These are phyloP conservation scores for Aphrophora alni DNA, from an alignment of 2,888 invertebrate species.

Conservation along the genomic window DNA sequence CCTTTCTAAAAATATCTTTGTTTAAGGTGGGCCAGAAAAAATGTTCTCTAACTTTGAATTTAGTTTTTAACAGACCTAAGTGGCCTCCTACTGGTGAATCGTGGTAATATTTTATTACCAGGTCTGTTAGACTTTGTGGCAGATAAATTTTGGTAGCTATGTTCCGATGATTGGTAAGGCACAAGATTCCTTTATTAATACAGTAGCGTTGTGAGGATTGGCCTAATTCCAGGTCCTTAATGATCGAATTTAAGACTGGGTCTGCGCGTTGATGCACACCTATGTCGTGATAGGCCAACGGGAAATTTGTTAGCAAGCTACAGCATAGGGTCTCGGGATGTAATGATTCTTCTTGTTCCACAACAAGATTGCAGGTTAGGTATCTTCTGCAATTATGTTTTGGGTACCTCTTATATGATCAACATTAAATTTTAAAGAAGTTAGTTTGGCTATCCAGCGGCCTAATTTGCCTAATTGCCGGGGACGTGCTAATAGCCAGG, in stretches of 20 bases:
- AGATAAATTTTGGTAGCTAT: neutral
- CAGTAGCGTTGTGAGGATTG: neutral
- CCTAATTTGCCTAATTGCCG: neutral
- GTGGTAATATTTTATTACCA: slow-evolving; percentile 26
- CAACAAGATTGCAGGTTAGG: too few species aligned
- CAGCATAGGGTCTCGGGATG: neutral
- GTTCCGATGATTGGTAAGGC: neutral
- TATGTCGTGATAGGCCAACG: neutral
- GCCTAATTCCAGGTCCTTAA: neutral
- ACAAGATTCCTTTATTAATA: slow-evolving; percentile 3
- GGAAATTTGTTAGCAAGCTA: neutral
- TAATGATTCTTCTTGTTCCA: too few species aligned
- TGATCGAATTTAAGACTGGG: neutral
- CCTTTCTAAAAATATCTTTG: slow-evolving; percentile 2
- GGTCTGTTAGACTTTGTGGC: neutral
- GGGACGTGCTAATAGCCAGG: slow-evolving; percentile 18
- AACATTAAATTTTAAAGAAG: neutral
- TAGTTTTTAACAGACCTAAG: slow-evolving; percentile 11
- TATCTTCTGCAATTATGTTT: slow-evolving; percentile 14
- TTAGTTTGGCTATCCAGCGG: slow-evolving; percentile 12
- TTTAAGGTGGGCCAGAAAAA: slow-evolving; percentile 11
- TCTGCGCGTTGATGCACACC: neutral
- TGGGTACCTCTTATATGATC: slow-evolving; percentile 11
- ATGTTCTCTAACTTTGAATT: neutral
- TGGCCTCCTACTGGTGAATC: slow-evolving; percentile 10